Base-by-base conservation (phyloP, 2,113 vertebrate genomes). In the Synchiropus splendidus region DNA sequence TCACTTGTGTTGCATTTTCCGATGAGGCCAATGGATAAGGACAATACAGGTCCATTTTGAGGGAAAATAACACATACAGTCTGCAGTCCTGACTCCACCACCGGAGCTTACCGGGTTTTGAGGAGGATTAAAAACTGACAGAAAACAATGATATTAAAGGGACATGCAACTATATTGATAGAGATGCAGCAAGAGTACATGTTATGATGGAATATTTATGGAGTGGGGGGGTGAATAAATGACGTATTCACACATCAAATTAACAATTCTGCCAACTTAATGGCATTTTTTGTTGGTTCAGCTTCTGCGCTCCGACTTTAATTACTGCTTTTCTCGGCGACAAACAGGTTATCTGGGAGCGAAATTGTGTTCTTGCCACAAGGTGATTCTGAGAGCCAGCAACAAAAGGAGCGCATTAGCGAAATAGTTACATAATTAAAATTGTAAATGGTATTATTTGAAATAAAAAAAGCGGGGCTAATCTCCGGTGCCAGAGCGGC, bases 401-500 rank as follows among this genome's bases (percentile, higher is more conserved):
- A 48, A 31, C 31, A 14, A 42, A 51, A 14, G 39, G 12, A 32
- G 15, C 40, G 10, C 16, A 37, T 9, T 27, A 11, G 17, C 27
- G 37, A 58, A 49, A 58, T 36, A 39, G 44, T 53, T 39, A 9
- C 36, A 40, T 41, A 45, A 67, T 73, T 62, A 44, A 56, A 59
- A 56, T 8, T 45, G 42, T 21, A 54, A 72, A 47, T 61, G 39
- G 16, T 61, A 61, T 64, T 42, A 48, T 70, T 48, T 69, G 21
- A 52, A 58, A 52, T 57, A 31, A 59, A 62, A 69, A 39, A 54
- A 66, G 49, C 18, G 43, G 31, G 12, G 9, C 18, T 56, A 58
- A 72, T 74, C 45, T 43, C 61, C 52, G 52, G 60, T 67, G 47
- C 30, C 45, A 47, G 53, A 55, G 34, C 54, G 50, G 35, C 37